Evolutionary conservation across 2,888 invertebrate genomes (phyloP).

Genomic region (Brachylomia viminalis): DNA sequence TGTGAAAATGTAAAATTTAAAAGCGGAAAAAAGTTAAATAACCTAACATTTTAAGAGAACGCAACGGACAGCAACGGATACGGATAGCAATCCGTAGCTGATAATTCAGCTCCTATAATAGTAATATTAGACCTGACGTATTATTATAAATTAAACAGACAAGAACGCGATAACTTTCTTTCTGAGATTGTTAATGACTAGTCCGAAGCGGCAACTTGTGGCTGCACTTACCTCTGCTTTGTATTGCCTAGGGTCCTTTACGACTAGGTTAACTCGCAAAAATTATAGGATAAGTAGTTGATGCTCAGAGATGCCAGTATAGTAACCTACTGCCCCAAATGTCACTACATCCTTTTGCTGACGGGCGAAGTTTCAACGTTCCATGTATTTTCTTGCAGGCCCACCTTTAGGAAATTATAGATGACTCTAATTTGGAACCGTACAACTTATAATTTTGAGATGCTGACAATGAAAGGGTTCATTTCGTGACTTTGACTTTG

Average conservation of each 20-base stretch:
- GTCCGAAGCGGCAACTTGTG: not conserved
- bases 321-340: constrained; percentile 8
- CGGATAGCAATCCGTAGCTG: not conserved
- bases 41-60: constrained; percentile 11
- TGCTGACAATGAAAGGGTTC: too few relatives aligned
- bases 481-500: too few relatives aligned
- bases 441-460: too few relatives aligned
- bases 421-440: too few relatives aligned
- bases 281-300: not conserved
- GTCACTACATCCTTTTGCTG: not conserved
- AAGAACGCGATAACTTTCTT: constrained; percentile 25
- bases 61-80: too few relatives aligned
- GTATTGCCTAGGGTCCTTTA: not conserved
- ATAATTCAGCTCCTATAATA: constrained; percentile 43
- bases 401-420: too few relatives aligned
- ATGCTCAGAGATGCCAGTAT: too few relatives aligned
- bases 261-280: not conserved
- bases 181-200: constrained; percentile 7
- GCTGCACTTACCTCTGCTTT: not conserved
- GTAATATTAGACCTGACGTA: constrained; percentile 9
- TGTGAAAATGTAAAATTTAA: not conserved
- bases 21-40: constrained; percentile 1
- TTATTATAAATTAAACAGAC: constrained; percentile 13
- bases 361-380: not conserved
- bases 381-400: too few relatives aligned